Base-by-base conservation (phyloP, 2,797 vertebrate genomes). In the Rhynchotus rufescens region DNA sequence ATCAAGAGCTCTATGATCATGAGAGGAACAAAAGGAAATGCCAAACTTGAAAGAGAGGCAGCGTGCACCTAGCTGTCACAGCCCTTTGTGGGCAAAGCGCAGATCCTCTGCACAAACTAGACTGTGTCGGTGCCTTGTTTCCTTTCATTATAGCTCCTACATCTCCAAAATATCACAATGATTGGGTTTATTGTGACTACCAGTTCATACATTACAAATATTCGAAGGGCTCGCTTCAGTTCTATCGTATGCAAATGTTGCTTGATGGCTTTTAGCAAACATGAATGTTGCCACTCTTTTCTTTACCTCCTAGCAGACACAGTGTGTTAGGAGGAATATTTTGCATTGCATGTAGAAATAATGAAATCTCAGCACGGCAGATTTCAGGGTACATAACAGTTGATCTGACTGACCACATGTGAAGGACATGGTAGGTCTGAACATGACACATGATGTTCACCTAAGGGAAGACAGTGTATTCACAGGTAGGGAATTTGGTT, bases 11-110 rank as follows among this genome's bases (percentile, higher is more conserved):
- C 47, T 49, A 15, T 45, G 88, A 83, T 65, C 20, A 1, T 12
- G 69, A 69, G 56, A 93, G 74, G 47, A 86, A 84, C 88, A 93
- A 93, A 94, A 34, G 88, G 60, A 93, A 67, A 76, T 83, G 81
- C 66, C 84, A 87, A 42, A 61, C 88, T 77, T 68, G 19, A 59
- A 66, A 52, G 84, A 87, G 3, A 38, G 81, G 85, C 88, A 91
- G 84, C 86, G 7, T 13, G 87, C 82, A 81, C 60, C 71, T 66
- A 56, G 59, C 69, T 76, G 30, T 87, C 88, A 80, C 26, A 17
- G 54, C 77, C 84, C 52, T 86, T 9, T 65, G 45, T 81, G 76
- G 84, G 21, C 84, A 93, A 6, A 86, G 80, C 44, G 67, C 30
- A 84, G 81, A 49, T 19, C 32, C 57, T 49, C 30, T 28, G 59